Evolutionary conservation across 2,888 invertebrate genomes (phyloP), one percentile per base, ranked within the genome.

Genomic region (Deladenus siricidicola): DNA sequence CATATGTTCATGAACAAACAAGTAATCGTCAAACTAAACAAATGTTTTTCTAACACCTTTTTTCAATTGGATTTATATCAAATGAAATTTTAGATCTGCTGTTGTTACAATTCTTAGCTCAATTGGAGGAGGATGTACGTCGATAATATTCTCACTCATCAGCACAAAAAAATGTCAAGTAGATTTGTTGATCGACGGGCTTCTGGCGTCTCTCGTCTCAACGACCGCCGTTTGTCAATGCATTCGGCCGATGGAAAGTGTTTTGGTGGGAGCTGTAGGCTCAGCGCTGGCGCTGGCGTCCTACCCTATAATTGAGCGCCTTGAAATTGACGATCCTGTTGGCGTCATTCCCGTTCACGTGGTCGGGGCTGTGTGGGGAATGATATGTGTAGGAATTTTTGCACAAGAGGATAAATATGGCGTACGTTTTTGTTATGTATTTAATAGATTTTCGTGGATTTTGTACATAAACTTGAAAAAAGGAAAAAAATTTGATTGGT

Each of bases 271-370:
- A n/a, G 68, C 69, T 19, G 63, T 75, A 43, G 75, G 75, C 6
- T 66, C 70, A 0, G 62, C 64, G 3, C 63, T 75, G n/a, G 75
- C 73, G 2, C 64, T 75, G 28, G 58, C 67, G 19, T 62, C 66
- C 4, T 75, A 75, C 60, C 75, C 72, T 1, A 42, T 75, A 8
- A 58, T 71, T 2, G 75, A 75, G 45, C 58, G 61, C 43, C 56
- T 69, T 10, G 68, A 75, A 69, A 71, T 75, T 30, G 75, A 75
- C 52, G 75, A 75, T 50, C 75, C 75, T 4, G 60, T 60, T 30
- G 75, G 75, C 19, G 70, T 75, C 3, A 63, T 75, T 43, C 75
- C 75, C 3, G 75, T 75, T 1, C 75, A 75, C 58, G 74, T 75
- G 0, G 64, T 75, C 42, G 75, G 69, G 21, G 69, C 75, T 4